phyloP scores from a whole-genome alignment of 2,797 vertebrate genomes.

The Acipenser transmontanus region DNA sequence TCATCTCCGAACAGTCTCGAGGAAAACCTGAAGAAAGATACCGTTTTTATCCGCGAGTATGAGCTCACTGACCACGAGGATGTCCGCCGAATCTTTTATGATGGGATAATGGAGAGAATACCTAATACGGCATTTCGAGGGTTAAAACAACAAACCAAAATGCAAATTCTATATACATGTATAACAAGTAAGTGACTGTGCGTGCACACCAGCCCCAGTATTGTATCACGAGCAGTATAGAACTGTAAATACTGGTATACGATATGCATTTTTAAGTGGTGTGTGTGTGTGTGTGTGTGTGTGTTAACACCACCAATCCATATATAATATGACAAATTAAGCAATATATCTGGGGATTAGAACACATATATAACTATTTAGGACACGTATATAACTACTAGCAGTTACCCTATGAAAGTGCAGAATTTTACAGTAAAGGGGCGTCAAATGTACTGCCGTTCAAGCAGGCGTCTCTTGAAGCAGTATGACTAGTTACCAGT shows the following conservation, averaged over 20 bases:
- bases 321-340: too few species aligned
- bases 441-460: too few species aligned
- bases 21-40: slow-evolving; percentile 55
- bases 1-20: slow-evolving; percentile 46
- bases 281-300: not conserved
- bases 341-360: too few species aligned
- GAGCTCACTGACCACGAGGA: slow-evolving; percentile 74
- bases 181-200: slow-evolving; percentile 74
- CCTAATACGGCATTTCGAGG: slow-evolving; percentile 89
- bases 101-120: slow-evolving; percentile 91
- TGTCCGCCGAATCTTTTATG: slow-evolving; percentile 88
- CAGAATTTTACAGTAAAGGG: too few species aligned
- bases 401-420: too few species aligned
- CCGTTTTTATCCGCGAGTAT: slow-evolving; percentile 83
- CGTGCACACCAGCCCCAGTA: not conserved
- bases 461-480: too few species aligned
- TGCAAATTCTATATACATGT: slow-evolving; percentile 78
- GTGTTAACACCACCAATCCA: too few species aligned
- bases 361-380: too few species aligned
- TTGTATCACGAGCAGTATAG: not conserved
- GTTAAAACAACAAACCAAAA: slow-evolving; percentile 76
- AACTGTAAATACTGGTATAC: too few species aligned
- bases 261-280: slow-evolving; percentile 30
- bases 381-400: too few species aligned
- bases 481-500: too few species aligned